phyloP scores from a whole-genome alignment of 2,797 vertebrate species.

The Aotus griseimembra region DNA sequence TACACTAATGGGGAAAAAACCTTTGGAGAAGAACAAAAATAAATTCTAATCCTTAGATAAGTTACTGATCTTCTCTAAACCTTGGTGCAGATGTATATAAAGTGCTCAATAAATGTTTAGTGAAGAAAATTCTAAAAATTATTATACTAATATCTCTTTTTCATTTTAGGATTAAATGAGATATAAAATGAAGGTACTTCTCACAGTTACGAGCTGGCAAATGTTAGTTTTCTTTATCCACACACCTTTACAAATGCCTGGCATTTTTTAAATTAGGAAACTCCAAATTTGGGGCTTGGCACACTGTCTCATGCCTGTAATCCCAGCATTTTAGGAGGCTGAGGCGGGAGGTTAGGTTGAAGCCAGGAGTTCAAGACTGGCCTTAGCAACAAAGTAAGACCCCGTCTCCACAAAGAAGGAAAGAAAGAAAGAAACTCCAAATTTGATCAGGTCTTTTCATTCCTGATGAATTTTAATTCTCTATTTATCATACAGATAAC shows the following conservation, averaged over 20 bases:
- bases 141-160: neutral
- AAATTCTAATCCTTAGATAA: neutral
- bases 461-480: constrained; percentile 1
- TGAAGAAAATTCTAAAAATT: neutral
- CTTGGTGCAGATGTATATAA: neutral
- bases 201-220: neutral
- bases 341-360: too few relatives aligned
- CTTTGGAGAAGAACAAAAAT: neutral
- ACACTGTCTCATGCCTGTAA: too few relatives aligned
- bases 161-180: constrained; percentile 27
- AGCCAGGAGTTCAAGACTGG: too few relatives aligned
- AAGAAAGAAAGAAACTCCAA: neutral
- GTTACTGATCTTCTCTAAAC: neutral
- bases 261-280: constrained; percentile 27
- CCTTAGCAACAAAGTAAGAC: too few relatives aligned
- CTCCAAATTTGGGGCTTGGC: neutral
- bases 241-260: neutral
- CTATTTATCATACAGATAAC: neutral
- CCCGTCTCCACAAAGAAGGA: too few relatives aligned
- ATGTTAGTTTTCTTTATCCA: neutral
- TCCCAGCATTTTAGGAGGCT: too few relatives aligned
- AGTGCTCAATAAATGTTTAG: constrained; percentile 26
- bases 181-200: neutral
- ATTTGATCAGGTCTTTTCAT: constrained; percentile 30
- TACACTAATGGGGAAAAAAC: neutral